Percentiles rank a stretch among this genome's conserved stretches.
Evolutionary conservation across 2,888 invertebrate genomes (phyloP).

Genomic region (Ditylenchus weischeri): DNA sequence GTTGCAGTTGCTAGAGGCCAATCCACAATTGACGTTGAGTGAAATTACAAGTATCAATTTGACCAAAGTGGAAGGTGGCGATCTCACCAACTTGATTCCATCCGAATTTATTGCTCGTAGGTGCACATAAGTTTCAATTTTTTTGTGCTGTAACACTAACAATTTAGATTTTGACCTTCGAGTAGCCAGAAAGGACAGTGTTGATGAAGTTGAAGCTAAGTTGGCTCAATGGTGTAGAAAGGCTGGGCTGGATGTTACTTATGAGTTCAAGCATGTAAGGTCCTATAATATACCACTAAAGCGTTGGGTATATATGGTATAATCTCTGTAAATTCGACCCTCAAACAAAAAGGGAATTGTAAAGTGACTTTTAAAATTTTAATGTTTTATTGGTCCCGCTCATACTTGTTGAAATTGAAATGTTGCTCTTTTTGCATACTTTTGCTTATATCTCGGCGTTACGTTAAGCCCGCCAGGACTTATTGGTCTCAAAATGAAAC

Average conservation of each 20-base stretch:
- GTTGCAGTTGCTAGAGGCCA: constrained; percentile 61
- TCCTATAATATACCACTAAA: not conserved
- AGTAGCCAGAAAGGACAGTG: constrained; percentile 46
- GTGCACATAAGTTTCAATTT: constrained; percentile 57
- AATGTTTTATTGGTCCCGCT: too few species aligned
- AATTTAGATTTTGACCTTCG: constrained; percentile 52
- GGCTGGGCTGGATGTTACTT: constrained; percentile 48
- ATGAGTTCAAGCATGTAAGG: constrained; percentile 46
- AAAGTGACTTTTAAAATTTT: too few species aligned
- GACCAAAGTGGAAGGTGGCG: constrained; percentile 73
- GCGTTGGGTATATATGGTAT: too few species aligned
- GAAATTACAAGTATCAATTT: constrained; percentile 83
- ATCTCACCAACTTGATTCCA: constrained; percentile 86
- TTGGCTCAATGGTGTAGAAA: constrained; percentile 45
- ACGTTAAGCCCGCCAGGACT: too few species aligned
- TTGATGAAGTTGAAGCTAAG: constrained; percentile 38
- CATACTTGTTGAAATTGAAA: too few species aligned
- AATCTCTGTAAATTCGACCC: too few species aligned
- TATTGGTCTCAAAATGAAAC: too few species aligned
- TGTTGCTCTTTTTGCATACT: too few species aligned
- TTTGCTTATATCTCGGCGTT: too few species aligned
- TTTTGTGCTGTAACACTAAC: not conserved
- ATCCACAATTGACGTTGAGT: constrained; percentile 70
- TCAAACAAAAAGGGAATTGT: too few species aligned
- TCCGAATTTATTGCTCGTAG: constrained; percentile 74